Conservation (phyloP, 2,797 vertebrate species). For the Galago senegalensis region DNA sequence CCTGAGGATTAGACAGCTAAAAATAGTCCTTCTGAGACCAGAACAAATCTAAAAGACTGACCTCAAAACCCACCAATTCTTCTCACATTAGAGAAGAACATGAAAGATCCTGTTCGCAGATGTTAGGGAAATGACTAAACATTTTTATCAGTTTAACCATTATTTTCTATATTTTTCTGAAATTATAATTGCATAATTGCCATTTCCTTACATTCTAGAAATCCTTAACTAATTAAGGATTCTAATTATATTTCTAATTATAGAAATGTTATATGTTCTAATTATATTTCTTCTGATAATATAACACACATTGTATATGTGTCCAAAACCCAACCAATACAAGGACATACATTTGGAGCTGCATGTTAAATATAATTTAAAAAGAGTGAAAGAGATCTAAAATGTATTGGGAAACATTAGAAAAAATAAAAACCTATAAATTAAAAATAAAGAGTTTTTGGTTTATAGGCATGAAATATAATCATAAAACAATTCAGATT, state of each 20-base stretch:
- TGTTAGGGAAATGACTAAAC: background rate
- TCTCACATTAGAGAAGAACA: background rate
- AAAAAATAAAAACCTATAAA: background rate
- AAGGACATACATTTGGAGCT: background rate
- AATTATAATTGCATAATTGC: background rate
- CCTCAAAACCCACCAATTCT: background rate
- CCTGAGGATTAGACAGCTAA: accelerated
- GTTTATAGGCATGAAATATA: background rate
- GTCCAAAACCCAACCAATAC: background rate
- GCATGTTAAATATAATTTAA: background rate
- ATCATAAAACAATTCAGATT: background rate
- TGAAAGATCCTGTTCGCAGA: background rate
- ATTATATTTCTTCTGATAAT: background rate
- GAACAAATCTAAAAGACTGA: background rate
- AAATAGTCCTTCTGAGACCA: background rate
- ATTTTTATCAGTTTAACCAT: background rate
- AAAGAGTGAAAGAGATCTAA: background rate
- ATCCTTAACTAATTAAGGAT: background rate
- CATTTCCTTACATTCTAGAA: background rate
- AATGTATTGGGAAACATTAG: background rate
- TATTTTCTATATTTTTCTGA: background rate
- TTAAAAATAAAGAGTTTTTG: background rate
- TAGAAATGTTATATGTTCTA: background rate
- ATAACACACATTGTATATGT: background rate
- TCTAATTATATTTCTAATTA: too few relatives aligned